Evolutionary conservation across 2,888 invertebrate species (phyloP), one percentile per base, ranked within the genome.

Genomic region (Drosophila planitibia): DNA sequence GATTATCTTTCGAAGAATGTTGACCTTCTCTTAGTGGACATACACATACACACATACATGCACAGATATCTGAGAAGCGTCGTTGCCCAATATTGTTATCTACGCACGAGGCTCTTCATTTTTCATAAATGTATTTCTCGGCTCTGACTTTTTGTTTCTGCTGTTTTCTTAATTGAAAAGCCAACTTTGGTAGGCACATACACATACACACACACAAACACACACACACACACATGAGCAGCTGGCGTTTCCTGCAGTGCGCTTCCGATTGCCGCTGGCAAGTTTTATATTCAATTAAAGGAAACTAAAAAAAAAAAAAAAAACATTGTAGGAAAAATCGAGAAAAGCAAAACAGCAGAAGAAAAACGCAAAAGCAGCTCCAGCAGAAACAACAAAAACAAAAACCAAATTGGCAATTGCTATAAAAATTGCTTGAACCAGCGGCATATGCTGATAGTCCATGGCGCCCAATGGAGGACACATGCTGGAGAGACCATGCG

Each of bases 211-310:
- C 35, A 57, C 58, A 63, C 55, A 52, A 49, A 60, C 28, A 64
- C 60, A 62, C 44, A 67, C 58, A 72, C 66, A 60, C 70, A 79
- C 76, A 85, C 72, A 68, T 74, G 78, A 74, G 59, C 84, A 87
- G 81, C 83, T 83, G 83, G 81, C 79, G 83, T 83, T 84, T 89
- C 89, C 86, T 89, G 84, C 82, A 82, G 84, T 86, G 74, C 75
- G 79, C 87, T 88, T 86, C 87, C 85, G 89, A 83, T 87, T 84
- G 89, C 87, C 85, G 79, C 81, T 72, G 79, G 89, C 87, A 86
- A 83, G 85, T 83, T 87, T 87, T 85, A 84, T 87, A 86, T 87
- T 87, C 89, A 89, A 89, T 87, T 87, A 87, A 85, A 80, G 76
- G 64, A 82, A 82, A 76, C 55, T 64, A 80, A 59, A 37, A 66